phyloP scores from a whole-genome alignment of 2,888 invertebrate genomes.

The Tigriopus californicus region DNA sequence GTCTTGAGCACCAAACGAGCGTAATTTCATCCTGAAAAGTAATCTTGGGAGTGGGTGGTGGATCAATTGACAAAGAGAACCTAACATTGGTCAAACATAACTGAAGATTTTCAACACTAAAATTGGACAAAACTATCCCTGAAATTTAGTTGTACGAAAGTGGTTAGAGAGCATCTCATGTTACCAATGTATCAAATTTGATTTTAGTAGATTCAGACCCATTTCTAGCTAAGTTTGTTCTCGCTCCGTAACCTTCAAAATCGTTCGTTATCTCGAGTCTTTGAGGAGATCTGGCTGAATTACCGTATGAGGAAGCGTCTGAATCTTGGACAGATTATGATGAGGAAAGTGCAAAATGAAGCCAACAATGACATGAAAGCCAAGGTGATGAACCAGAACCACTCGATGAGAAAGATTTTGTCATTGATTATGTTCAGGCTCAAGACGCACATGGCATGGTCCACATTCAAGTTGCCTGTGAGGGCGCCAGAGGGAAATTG shows the following conservation, averaged over 20 bases:
- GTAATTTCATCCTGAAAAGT: neutral
- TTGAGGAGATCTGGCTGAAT: neutral
- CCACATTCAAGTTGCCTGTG: constrained; percentile 13
- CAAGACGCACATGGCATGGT: constrained; percentile 15
- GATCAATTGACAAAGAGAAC: too few species aligned
- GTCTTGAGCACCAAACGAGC: neutral
- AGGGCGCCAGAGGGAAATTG: constrained; percentile 13
- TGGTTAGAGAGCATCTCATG: too few species aligned
- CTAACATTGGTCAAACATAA: too few species aligned
- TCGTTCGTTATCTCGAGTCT: too few species aligned
- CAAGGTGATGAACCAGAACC: constrained; percentile 12
- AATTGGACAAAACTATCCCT: too few species aligned
- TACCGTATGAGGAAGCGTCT: neutral
- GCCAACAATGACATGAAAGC: neutral
- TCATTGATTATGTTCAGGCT: constrained; percentile 15
- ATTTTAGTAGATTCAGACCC: too few species aligned
- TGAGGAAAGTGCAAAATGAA: neutral
- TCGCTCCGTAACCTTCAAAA: too few species aligned
- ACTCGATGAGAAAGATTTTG: constrained; percentile 14
- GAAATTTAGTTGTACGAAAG: too few species aligned
- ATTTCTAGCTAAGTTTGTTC: too few species aligned
- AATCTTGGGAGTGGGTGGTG: too few species aligned
- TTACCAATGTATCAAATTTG: too few species aligned
- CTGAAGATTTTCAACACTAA: too few species aligned
- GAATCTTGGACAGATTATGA: neutral